Base-by-base conservation (phyloP, 2,113 vertebrate genomes). In the Paradoxurus hermaphroditus region DNA sequence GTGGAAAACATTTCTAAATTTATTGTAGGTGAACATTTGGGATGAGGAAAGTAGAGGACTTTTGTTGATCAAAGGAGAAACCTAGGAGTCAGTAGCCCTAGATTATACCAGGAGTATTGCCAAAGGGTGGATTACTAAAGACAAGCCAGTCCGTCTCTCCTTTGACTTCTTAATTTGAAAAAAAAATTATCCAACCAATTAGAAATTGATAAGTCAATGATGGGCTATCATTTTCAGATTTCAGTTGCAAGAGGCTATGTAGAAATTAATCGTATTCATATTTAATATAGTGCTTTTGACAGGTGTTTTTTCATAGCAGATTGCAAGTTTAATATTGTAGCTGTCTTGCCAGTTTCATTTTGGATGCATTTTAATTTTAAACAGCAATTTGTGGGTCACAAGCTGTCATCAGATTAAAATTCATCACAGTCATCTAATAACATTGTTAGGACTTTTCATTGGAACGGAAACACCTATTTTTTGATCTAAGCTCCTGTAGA, bases 381-480 rank as follows among this genome's bases (percentile, higher is more conserved):
- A 94, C 65, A 97, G 94, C 41, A 97, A 97, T 94, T 97, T 98
- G 86, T 96, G 91, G 97, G 95, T 97, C 91, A 97, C 97, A 98
- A 97, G 91, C 98, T 98, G 93, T 97, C 93, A 94, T 92, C 95
- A 95, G 78, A 98, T 97, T 97, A 97, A 97, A 97, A 97, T 95
- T 94, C 63, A 95, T 94, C 83, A 89, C 72, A 59, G 77, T 86
- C 90, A 56, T 91, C 95, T 97, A 95, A 96, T 96, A 92, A 82
- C 36, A 88, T 75, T 95, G 49, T 90, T 59, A 78, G 63, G 14
- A 18, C 49, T 92, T 97, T 97, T 92, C 87, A 65, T 85, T 67
- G 81, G 44, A 92, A 97, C 86, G 82, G 83, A 93, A 79, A 91
- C 68, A 91, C 44, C 78, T 27, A 44, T 93, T 95, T 95, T 53